Percentiles rank a stretch among this genome's conserved stretches.
Evolutionary conservation across 2,113 vertebrate species (phyloP).

Genomic region (Numida meleagris): DNA sequence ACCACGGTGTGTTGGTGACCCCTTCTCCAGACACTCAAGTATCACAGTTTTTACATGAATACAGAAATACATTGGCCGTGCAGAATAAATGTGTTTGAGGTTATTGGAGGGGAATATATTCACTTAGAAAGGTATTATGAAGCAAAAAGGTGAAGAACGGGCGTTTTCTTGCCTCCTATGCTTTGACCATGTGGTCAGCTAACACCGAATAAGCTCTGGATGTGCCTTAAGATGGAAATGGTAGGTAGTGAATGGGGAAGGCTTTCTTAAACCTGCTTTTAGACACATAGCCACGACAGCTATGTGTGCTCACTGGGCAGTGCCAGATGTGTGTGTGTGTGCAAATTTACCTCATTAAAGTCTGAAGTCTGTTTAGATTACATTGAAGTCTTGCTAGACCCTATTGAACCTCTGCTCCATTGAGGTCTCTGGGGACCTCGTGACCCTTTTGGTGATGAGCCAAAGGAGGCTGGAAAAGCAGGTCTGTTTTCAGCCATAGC

Average conservation of each 20-base stretch:
- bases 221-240: too few species aligned
- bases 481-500: not conserved
- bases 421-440: not conserved
- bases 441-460: accelerated
- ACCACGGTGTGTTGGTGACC: not conserved
- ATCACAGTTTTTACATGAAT: accelerated
- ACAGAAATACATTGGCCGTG: accelerated
- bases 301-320: too few species aligned
- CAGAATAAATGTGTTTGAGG: accelerated
- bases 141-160: not conserved
- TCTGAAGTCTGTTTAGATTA: too few species aligned
- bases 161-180: not conserved
- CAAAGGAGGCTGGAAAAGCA: not conserved
- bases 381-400: too few species aligned
- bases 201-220: not conserved
- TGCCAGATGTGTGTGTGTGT: too few species aligned
- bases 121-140: not conserved
- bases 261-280: not conserved
- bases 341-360: not conserved
- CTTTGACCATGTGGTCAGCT: not conserved
- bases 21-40: not conserved
- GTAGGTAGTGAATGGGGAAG: not conserved
- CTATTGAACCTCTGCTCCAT: not conserved
- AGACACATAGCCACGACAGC: not conserved
- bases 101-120: not conserved